These are phyloP conservation scores for Neopipo cinnamomea DNA, from an alignment of 2,113 vertebrate genomes.

Conservation along the genomic window DNA sequence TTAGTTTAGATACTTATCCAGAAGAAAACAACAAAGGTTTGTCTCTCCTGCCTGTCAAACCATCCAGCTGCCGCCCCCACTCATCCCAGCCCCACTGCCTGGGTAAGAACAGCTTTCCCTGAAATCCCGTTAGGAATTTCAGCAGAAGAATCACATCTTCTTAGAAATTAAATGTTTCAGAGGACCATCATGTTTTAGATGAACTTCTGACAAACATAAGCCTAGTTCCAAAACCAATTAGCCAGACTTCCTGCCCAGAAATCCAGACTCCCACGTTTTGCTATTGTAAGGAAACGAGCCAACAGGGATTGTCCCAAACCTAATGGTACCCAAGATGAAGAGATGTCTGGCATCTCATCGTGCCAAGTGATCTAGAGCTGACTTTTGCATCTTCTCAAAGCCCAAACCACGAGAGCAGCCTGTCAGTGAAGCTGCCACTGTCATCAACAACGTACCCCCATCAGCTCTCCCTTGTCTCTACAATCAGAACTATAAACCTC, in stretches of 20 bases:
- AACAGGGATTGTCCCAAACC: background rate
- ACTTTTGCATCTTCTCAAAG: background rate
- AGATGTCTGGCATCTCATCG: background rate
- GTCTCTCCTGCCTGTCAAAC: background rate
- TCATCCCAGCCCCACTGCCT: background rate
- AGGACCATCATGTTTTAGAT: background rate
- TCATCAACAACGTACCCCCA: background rate
- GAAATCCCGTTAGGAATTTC: background rate
- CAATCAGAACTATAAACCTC: background rate
- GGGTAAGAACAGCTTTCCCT: background rate
- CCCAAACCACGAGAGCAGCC: background rate
- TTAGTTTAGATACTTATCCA: background rate
- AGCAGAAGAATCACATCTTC: background rate
- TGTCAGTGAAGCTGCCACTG: background rate
- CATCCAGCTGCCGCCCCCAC: background rate
- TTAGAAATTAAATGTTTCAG: background rate
- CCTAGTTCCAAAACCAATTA: background rate
- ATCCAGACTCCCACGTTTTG: background rate
- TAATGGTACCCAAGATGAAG: background rate
- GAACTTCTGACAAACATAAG: background rate
- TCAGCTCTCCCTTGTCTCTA: background rate
- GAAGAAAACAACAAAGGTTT: background rate
- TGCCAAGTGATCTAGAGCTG: rapidly evolving
- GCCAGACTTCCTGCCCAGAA: background rate
- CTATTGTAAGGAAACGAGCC: rapidly evolving